Evolutionary conservation across 1,140 invertebrate genomes (phyloP).

Genomic region (Lethrus apterus): DNA sequence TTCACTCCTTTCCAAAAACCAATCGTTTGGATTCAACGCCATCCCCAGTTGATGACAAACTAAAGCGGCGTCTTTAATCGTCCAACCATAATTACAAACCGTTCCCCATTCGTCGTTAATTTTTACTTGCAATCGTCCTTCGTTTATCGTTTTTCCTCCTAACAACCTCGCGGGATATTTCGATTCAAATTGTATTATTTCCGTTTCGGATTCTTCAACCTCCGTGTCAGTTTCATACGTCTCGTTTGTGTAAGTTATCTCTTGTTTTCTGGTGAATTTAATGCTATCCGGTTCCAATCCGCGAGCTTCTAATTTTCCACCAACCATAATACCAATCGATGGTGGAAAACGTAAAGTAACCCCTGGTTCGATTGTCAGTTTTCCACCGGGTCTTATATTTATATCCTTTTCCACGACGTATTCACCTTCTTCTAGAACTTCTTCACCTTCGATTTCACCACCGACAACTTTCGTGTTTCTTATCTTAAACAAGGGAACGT

Average conservation of each 20-base stretch:
- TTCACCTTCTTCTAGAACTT: constrained; percentile 67
- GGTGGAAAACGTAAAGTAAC: constrained; percentile 82
- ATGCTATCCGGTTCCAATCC: constrained; percentile 71
- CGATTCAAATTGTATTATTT: constrained; percentile 46
- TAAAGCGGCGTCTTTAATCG: constrained; percentile 80
- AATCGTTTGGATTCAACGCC: constrained; percentile 87
- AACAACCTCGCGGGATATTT: constrained; percentile 61
- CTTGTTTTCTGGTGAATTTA: constrained; percentile 68
- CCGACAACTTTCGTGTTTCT: constrained; percentile 65
- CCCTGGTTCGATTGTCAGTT: constrained; percentile 76
- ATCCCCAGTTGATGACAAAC: constrained; percentile 94
- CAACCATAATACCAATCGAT: constrained; percentile 93
- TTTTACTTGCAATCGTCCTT: constrained; percentile 74
- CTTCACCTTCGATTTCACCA: constrained; percentile 81
- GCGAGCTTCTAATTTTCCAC: constrained; percentile 78
- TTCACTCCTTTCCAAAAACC: constrained; percentile 72
- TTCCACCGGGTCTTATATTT: constrained; percentile 80
- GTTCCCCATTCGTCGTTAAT: constrained; percentile 89
- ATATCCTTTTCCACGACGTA: constrained; percentile 87
- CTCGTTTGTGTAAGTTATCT: constrained; percentile 54
- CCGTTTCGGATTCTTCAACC: constrained; percentile 42
- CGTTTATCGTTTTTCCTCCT: constrained; percentile 63
- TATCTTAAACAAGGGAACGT: constrained; percentile 67
- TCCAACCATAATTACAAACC: constrained; percentile 96
- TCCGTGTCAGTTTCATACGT: constrained; percentile 51